Evolutionary conservation across 2,113 vertebrate genomes (phyloP).

Genomic region (Oceanites oceanicus): DNA sequence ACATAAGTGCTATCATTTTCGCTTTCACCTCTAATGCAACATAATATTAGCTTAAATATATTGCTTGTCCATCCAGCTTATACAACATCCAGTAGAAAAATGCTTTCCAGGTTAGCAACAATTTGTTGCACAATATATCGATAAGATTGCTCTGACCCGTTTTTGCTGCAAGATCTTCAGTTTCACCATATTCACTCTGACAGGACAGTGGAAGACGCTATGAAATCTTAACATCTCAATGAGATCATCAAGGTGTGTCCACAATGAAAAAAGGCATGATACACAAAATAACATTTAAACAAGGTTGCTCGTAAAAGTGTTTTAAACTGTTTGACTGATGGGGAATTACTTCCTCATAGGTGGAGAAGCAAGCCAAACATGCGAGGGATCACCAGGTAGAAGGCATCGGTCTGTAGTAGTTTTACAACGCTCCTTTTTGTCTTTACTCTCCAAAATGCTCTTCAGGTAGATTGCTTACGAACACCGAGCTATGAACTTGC

Average conservation of each 20-base stretch:
- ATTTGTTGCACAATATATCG: slow-evolving; percentile 4
- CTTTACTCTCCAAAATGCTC: background rate
- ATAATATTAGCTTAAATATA: slow-evolving; percentile 23
- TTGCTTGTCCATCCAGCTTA: slow-evolving; percentile 33
- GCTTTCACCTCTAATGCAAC: slow-evolving; percentile 25
- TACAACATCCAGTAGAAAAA: slow-evolving; percentile 21
- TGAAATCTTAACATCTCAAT: background rate
- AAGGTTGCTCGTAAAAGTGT: background rate
- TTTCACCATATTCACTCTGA: background rate
- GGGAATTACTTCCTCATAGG: background rate
- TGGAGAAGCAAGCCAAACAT: background rate
- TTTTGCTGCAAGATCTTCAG: slow-evolving; percentile 20
- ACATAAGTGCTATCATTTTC: slow-evolving; percentile 30
- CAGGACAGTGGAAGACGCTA: slow-evolving; percentile 18
- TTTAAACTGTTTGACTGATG: background rate
- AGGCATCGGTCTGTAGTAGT: background rate
- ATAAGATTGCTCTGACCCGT: slow-evolving; percentile 31
- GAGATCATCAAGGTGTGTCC: background rate
- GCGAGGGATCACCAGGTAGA: background rate
- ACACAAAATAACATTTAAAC: background rate
- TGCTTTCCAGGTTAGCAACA: background rate
- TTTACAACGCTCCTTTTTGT: background rate
- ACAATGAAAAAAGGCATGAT: background rate
- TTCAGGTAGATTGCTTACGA: background rate
- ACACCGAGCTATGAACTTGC: background rate